phyloP scores from a whole-genome alignment of 2,113 vertebrate species.

The Sander lucioperca region DNA sequence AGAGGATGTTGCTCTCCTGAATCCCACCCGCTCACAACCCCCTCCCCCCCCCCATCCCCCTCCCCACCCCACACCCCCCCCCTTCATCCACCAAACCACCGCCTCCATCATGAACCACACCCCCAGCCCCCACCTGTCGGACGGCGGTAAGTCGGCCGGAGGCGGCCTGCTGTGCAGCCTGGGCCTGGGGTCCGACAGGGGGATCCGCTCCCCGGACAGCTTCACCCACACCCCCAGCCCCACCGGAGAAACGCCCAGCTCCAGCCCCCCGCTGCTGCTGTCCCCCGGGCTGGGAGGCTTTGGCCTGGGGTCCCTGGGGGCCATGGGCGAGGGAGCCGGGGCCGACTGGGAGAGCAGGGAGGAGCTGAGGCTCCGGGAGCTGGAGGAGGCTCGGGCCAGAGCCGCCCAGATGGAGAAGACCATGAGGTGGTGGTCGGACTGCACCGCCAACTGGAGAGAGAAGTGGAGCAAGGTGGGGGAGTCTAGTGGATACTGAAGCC shows the following conservation, averaged over 20 bases:
- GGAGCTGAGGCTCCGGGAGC: conserved; percentile 93
- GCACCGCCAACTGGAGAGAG: conserved; percentile 98
- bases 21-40: background rate
- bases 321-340: conserved; percentile 79
- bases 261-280: conserved; percentile 87
- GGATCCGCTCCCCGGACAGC: conserved; percentile 87
- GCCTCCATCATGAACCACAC: conserved; percentile 85
- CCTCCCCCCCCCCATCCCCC: background rate
- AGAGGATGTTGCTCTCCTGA: conserved; percentile 61
- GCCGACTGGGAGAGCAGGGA: conserved; percentile 96
- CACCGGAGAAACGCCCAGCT: conserved; percentile 89
- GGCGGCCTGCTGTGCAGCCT: conserved; percentile 87
- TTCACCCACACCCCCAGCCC: conserved; percentile 89
- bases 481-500: background rate
- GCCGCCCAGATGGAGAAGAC: conserved; percentile 99
- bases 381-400: conserved; percentile 94
- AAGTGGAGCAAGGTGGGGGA: conserved; percentile 94
- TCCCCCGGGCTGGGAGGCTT: conserved; percentile 84
- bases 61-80: conserved; percentile 68
- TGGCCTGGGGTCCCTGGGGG: conserved; percentile 65
- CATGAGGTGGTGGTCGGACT: conserved; percentile 99
- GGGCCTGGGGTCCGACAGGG: conserved; percentile 87
- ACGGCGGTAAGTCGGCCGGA: conserved; percentile 72
- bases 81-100: conserved; percentile 38
- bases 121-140: conserved; percentile 84